Evolutionary conservation across 2,888 invertebrate genomes (phyloP).

Genomic region (Tholera decimalis): DNA sequence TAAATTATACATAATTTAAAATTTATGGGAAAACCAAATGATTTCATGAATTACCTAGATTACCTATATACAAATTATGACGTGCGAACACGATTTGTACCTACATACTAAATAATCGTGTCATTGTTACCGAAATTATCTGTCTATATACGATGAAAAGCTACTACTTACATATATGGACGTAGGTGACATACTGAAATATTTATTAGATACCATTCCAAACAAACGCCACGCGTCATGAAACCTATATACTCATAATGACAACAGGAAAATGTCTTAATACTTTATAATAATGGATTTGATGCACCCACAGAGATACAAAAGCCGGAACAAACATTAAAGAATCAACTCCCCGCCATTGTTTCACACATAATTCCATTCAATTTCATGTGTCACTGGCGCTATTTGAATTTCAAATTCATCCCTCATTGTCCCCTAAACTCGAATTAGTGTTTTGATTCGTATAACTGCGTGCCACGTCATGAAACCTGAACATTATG

Average conservation of each 20-base stretch:
- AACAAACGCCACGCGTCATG: conserved; percentile 23
- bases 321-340: conserved; percentile 67
- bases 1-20: background rate
- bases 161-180: no score
- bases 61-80: background rate
- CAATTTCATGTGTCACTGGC: conserved; percentile 82
- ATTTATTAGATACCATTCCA: conserved; percentile 6
- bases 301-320: conserved; percentile 56
- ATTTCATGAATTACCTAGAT: background rate
- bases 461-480: conserved; percentile 54
- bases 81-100: background rate
- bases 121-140: background rate
- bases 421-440: conserved; percentile 75
- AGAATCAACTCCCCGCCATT: conserved; percentile 64
- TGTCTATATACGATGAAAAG: no score
- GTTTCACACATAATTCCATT: conserved; percentile 75
- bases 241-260: conserved; percentile 13
- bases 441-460: conserved; percentile 70
- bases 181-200: background rate
- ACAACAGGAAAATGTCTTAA: conserved; percentile 66
- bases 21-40: conserved; percentile 1
- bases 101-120: background rate
- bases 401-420: conserved; percentile 85
- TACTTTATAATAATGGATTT: conserved; percentile 57
- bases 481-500: conserved; percentile 49